Conservation (phyloP, 2,113 vertebrate genomes). For the Dasyornis broadbenti region DNA sequence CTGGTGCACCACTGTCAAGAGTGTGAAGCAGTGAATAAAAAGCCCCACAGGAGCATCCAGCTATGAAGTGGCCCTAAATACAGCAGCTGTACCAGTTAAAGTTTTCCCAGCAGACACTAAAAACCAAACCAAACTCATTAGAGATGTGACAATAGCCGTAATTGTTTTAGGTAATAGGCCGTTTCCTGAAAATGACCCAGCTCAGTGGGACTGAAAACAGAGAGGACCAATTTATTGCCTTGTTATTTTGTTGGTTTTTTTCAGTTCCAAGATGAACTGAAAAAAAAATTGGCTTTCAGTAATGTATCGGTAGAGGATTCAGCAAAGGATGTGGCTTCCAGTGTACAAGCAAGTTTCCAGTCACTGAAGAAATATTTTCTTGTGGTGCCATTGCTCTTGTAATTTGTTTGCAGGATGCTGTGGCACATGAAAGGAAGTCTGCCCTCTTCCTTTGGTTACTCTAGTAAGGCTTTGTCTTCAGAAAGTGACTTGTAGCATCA, state of each 20-base stretch:
- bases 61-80: conserved; percentile 2
- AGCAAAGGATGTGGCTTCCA: not conserved
- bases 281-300: not conserved
- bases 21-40: not conserved
- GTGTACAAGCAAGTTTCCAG: not conserved
- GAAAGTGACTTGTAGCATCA: not conserved
- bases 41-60: not conserved
- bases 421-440: not conserved
- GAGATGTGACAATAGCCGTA: not conserved
- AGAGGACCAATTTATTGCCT: not conserved
- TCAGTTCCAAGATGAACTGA: not conserved
- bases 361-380: not conserved
- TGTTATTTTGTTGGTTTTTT: not conserved
- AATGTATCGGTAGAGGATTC: not conserved
- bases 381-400: not conserved
- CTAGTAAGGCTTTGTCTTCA: not conserved
- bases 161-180: conserved; percentile 24
- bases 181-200: conserved; percentile 3
- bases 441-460: not conserved
- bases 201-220: not conserved
- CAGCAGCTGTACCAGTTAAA: not conserved
- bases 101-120: conserved; percentile 9
- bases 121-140: not conserved
- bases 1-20: not conserved
- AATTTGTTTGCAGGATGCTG: not conserved